Percentiles rank a stretch among this genome's conserved stretches.
Conservation (phyloP, 1,140 invertebrate genomes). For the Acromyrmex echinatior region DNA sequence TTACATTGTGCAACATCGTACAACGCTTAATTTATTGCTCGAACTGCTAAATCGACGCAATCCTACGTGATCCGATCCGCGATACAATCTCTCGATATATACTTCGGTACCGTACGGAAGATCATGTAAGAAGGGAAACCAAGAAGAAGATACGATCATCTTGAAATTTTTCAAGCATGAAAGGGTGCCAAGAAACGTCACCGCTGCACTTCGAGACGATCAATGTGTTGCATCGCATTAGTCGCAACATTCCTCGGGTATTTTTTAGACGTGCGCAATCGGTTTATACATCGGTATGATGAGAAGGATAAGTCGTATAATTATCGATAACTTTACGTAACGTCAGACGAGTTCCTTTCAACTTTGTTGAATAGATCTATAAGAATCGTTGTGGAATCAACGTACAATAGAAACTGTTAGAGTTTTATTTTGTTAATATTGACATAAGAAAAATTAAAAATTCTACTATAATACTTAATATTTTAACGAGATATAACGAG, state of each 20-base stretch:
- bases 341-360: neutral
- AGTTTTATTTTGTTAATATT: neutral
- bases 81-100: conserved; percentile 49
- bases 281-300: conserved; percentile 15
- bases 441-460: neutral
- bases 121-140: conserved; percentile 35
- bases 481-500: neutral
- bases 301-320: conserved; percentile 25
- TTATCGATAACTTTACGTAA: conserved; percentile 38
- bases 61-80: conserved; percentile 65
- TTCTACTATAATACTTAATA: neutral
- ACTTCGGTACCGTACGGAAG: conserved; percentile 51
- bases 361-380: conserved; percentile 13
- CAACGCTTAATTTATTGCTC: conserved; percentile 78
- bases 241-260: neutral
- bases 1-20: conserved; percentile 24
- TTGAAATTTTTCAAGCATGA: conserved; percentile 56
- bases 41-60: conserved; percentile 74
- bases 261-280: conserved; percentile 37
- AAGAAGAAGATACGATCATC: conserved; percentile 19
- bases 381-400: neutral
- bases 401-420: neutral
- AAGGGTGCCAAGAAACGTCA: conserved; percentile 27
- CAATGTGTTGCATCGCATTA: neutral
- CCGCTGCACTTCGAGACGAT: neutral